Evolutionary conservation across 1,140 invertebrate species (phyloP).

Genomic region (Ooceraea biroi): DNA sequence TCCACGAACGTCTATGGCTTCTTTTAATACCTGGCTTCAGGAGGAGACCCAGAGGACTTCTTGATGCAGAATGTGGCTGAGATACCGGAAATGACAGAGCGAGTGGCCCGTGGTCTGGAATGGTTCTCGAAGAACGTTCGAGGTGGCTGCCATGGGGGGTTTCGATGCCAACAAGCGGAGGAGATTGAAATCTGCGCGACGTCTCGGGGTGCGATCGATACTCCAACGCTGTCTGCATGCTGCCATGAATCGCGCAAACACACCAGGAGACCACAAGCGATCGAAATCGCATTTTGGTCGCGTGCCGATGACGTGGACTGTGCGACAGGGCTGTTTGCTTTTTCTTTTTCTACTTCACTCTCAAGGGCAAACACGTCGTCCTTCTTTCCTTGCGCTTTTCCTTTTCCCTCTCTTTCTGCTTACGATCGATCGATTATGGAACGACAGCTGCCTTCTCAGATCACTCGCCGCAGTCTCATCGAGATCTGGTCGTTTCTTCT

Average conservation of each 20-base stretch:
- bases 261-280: constrained; percentile 16
- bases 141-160: neutral
- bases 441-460: neutral
- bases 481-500: neutral
- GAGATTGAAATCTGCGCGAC: constrained; percentile 2
- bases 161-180: constrained; percentile 7
- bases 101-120: neutral
- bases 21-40: neutral
- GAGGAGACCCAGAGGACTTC: neutral
- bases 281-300: constrained; percentile 45
- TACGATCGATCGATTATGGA: neutral
- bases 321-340: constrained; percentile 2
- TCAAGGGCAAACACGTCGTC: neutral
- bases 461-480: constrained; percentile 19
- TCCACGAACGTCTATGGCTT: neutral
- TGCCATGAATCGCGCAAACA: constrained; percentile 43
- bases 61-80: neutral
- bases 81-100: neutral
- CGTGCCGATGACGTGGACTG: neutral
- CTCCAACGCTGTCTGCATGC: constrained; percentile 15
- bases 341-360: neutral
- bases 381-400: neutral
- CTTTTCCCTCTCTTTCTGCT: neutral
- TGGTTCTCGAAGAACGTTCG: constrained; percentile 1
- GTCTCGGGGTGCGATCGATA: constrained; percentile 28